These are phyloP conservation scores for Stichodactyla mertensii DNA, from an alignment of 64 coral and sea anemone genomes.

Conservation along the genomic window DNA sequence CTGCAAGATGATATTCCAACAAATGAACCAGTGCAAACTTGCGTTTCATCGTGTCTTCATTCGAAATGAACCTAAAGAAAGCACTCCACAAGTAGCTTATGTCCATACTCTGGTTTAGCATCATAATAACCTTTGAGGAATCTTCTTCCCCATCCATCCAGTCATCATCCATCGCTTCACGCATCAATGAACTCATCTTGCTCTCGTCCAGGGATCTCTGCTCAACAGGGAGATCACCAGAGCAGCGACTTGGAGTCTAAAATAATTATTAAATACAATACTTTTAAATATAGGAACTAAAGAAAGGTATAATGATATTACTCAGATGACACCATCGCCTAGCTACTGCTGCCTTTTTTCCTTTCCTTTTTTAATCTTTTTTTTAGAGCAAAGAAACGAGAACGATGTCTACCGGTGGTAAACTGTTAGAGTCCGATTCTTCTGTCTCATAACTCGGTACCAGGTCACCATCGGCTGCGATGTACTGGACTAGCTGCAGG, in stretches of 20 bases:
- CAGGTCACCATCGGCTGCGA: conserved; percentile 88
- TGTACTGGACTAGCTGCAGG: conserved; percentile 88
- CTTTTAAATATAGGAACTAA: not conserved
- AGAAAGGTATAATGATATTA: too few relatives aligned
- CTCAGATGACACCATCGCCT: too few relatives aligned
- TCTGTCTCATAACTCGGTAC: conserved; percentile 55
- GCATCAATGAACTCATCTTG: conserved; percentile 76
- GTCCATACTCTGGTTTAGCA: not conserved
- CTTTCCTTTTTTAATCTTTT: not conserved
- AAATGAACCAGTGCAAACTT: too few relatives aligned
- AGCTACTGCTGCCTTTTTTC: not conserved
- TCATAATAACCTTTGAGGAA: not conserved
- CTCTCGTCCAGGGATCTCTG: conserved; percentile 76
- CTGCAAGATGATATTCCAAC: too few relatives aligned
- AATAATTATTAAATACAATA: not conserved
- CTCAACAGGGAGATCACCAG: conserved; percentile 73
- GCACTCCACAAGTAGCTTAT: too few relatives aligned
- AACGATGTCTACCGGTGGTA: conserved; percentile 36
- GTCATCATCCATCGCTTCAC: conserved; percentile 88
- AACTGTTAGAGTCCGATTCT: conserved; percentile 39
- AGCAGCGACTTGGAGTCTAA: conserved; percentile 65
- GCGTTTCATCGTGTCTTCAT: too few relatives aligned
- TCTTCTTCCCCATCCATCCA: not conserved
- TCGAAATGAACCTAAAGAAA: too few relatives aligned
- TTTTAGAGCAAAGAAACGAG: not conserved